phyloP scores from a whole-genome alignment of 2,113 vertebrate species.

The Halichoeres trimaculatus region DNA sequence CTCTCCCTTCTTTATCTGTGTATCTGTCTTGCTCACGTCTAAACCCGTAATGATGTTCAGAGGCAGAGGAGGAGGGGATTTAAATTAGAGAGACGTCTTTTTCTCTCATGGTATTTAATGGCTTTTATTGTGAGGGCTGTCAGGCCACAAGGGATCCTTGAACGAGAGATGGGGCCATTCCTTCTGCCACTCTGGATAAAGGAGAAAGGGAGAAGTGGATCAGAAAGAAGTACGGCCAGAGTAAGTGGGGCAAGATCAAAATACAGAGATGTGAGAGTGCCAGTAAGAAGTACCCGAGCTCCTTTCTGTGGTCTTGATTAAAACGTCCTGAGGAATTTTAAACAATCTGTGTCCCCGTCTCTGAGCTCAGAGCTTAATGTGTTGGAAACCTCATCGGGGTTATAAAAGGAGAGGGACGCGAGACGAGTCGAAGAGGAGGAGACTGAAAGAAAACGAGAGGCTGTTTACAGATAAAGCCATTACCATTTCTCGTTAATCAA shows the following conservation, averaged over 20 bases:
- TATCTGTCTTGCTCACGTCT: conserved; percentile 37
- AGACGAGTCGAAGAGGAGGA: conserved; percentile 35
- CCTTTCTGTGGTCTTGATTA: conserved; percentile 75
- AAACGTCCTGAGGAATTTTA: conserved; percentile 70
- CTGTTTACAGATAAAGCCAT: conserved; percentile 71
- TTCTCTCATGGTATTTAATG: conserved; percentile 77
- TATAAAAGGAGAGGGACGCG: conserved; percentile 16
- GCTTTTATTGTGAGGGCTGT: conserved; percentile 77
- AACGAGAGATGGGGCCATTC: conserved; percentile 68
- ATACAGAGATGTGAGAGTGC: conserved; percentile 23
- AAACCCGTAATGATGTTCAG: conserved; percentile 71
- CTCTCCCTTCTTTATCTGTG: conserved; percentile 19
- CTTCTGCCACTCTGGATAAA: conserved; percentile 66
- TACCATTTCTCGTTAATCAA: conserved; percentile 71
- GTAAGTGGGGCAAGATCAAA: conserved; percentile 43
- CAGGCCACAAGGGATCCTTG: conserved; percentile 62
- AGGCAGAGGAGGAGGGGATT: conserved; percentile 70
- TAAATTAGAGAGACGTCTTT: conserved; percentile 68
- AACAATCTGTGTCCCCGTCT: conserved; percentile 50
- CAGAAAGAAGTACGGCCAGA: conserved; percentile 27
- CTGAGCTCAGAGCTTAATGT: conserved; percentile 41
- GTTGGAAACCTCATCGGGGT: conserved; percentile 43
- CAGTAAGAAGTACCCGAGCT: conserved; percentile 9
- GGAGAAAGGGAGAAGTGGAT: conserved; percentile 71
- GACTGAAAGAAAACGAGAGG: conserved; percentile 67